Conservation (phyloP, 37 sponge, comb jelly and placozoan species). For the Oscarella lobularis region DNA sequence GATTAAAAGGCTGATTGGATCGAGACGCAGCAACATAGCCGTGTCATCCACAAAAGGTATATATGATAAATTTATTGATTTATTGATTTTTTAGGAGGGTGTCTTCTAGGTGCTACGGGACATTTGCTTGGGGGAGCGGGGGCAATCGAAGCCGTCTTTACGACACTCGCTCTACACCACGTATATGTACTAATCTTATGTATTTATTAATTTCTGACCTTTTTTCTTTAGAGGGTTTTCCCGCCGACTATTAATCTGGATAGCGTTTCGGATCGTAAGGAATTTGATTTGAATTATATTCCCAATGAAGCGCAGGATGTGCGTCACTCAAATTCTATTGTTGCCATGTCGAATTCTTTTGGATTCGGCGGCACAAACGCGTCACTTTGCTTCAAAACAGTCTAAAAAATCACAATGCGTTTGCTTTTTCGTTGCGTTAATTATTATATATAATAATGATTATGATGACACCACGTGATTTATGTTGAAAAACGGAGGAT, state of each 20-base stretch:
- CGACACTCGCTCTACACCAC: slow-evolving; percentile 40
- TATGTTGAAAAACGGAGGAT: too few relatives aligned
- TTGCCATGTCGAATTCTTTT: slow-evolving; percentile 86
- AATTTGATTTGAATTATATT: slow-evolving; percentile 61
- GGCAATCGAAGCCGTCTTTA: slow-evolving; percentile 67
- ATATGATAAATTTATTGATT: too few relatives aligned
- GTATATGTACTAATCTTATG: slow-evolving; percentile 4
- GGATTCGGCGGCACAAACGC: slow-evolving; percentile 98
- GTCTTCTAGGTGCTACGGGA: slow-evolving; percentile 46
- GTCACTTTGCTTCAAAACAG: slow-evolving; percentile 49
- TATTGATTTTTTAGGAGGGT: too few relatives aligned
- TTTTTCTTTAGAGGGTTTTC: too few relatives aligned
- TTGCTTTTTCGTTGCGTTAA: too few relatives aligned
- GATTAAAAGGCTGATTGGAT: too few relatives aligned
- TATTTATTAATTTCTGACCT: too few relatives aligned
- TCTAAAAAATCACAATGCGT: too few relatives aligned
- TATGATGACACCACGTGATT: too few relatives aligned
- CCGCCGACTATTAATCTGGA: slow-evolving; percentile 80
- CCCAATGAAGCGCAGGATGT: slow-evolving; percentile 5
- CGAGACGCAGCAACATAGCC: too few relatives aligned
- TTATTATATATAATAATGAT: too few relatives aligned
- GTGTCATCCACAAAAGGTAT: too few relatives aligned
- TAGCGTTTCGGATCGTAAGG: slow-evolving; percentile 8
- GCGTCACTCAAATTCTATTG: slow-evolving; percentile 16
- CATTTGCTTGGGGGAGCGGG: slow-evolving; percentile 83